Percentiles rank a stretch among this genome's conserved stretches.
Conservation (phyloP, 2,888 invertebrate genomes). For the Netelia melanura region DNA sequence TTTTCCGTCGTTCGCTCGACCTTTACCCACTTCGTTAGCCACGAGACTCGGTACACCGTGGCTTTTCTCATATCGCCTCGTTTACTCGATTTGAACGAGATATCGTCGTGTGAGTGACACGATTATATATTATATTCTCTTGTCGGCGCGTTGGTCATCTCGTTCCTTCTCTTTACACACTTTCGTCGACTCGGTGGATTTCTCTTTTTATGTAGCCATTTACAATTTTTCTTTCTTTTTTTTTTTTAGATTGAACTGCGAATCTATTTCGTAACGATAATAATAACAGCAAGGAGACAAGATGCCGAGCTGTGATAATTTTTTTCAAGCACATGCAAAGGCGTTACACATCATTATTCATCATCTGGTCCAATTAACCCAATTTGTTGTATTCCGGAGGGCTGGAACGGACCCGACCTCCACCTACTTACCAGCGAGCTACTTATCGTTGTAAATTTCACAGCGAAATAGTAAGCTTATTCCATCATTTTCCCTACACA, state of each 20-base stretch:
- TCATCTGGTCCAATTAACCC: constrained; percentile 65
- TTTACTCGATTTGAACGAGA: background rate
- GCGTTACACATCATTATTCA: constrained; percentile 52
- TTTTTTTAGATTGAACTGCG: no score
- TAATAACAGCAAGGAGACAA: constrained; percentile 30
- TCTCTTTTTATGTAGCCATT: no score
- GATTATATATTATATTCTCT: no score
- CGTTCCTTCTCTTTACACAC: no score
- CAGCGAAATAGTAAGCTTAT: constrained; percentile 44
- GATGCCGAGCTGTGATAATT: constrained; percentile 28
- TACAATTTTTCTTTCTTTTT: no score
- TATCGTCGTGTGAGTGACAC: no score
- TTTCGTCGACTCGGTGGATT: no score
- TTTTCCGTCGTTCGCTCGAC: constrained; percentile 42
- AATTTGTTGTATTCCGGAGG: constrained; percentile 67
- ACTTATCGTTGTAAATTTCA: constrained; percentile 18
- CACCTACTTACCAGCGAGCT: constrained; percentile 55
- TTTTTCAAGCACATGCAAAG: constrained; percentile 46
- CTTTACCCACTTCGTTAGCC: constrained; percentile 67
- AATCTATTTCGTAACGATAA: background rate
- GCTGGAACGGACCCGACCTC: constrained; percentile 61
- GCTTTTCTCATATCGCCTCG: background rate
- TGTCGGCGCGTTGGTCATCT: no score
- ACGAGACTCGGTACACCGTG: background rate
- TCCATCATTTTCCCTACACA: background rate